phyloP scores from a whole-genome alignment of 1,140 invertebrate species.

The Leptopilina boulardi region DNA sequence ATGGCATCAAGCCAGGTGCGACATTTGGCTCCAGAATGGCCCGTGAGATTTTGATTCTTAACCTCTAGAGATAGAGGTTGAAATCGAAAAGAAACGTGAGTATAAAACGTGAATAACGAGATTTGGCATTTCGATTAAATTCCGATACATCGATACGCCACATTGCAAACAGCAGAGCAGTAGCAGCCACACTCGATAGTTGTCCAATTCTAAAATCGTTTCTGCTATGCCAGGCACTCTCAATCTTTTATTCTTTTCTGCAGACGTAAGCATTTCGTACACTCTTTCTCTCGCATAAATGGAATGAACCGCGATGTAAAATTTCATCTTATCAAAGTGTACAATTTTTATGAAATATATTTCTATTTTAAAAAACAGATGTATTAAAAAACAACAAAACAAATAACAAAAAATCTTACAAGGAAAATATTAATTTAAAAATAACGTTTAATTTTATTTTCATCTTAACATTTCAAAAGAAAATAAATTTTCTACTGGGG shows the following conservation, averaged over 20 bases:
- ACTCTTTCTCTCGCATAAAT: no score
- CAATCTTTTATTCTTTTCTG: slow-evolving; percentile 16
- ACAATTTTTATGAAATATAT: neutral
- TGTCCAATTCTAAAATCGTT: neutral
- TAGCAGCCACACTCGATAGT: slow-evolving; percentile 3
- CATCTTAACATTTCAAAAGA: neutral
- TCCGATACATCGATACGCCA: slow-evolving; percentile 19
- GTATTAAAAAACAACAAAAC: no score
- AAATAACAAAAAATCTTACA: neutral
- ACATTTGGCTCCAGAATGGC: neutral
- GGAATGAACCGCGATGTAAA: slow-evolving; percentile 1
- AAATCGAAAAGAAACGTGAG: neutral
- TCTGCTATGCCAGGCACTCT: slow-evolving; percentile 22
- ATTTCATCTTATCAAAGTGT: neutral
- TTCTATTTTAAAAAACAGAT: no score
- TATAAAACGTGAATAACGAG: neutral
- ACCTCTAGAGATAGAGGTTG: neutral
- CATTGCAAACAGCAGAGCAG: neutral
- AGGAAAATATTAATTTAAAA: no score
- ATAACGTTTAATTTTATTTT: no score
- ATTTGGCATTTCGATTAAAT: slow-evolving; percentile 25
- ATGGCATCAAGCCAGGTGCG: slow-evolving; percentile 15
- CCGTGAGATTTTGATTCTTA: slow-evolving; percentile 9
- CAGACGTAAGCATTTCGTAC: slow-evolving; percentile 5
- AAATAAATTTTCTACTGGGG: neutral